A percentile compares a stretch with the other conserved stretches of the same genome.
phyloP scores from a whole-genome alignment of 2,888 invertebrate genomes.

The Hyppa rectilinea region DNA sequence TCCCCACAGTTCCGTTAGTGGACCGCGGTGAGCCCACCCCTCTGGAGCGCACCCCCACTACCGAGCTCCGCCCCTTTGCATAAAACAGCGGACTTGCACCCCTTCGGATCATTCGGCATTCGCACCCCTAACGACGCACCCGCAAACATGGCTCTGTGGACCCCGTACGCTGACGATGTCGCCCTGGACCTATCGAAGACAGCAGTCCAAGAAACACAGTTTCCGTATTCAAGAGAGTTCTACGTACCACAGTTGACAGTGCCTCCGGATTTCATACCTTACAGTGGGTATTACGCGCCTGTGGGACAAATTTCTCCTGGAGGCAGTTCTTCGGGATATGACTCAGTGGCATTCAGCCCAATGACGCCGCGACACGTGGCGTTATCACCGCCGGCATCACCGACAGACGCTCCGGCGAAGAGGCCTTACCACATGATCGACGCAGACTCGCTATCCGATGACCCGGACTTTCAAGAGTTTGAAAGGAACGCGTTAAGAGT shows the following conservation, averaged over 20 bases:
- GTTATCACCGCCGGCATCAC: conserved; percentile 71
- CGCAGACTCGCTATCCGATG: conserved; percentile 77
- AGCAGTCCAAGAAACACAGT: conserved; percentile 52
- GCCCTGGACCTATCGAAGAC: conserved; percentile 78
- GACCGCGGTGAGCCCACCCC: conserved; percentile 52
- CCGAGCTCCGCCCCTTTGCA: conserved; percentile 59
- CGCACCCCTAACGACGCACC: conserved; percentile 54
- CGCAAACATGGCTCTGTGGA: conserved; percentile 81
- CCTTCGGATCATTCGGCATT: conserved; percentile 60
- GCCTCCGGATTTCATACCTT: conserved; percentile 35
- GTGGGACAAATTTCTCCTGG: conserved; percentile 70
- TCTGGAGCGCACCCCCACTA: not conserved
- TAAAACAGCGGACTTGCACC: conserved; percentile 65
- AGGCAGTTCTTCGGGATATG: conserved; percentile 69
- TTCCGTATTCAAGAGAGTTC: conserved; percentile 21
- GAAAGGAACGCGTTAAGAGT: conserved; percentile 92
- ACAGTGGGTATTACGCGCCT: conserved; percentile 58
- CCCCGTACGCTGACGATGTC: conserved; percentile 80
- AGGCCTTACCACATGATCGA: conserved; percentile 64
- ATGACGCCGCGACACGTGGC: conserved; percentile 51
- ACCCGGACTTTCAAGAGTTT: conserved; percentile 92
- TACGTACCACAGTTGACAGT: conserved; percentile 30
- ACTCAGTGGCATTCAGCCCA: conserved; percentile 49
- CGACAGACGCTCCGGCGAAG: conserved; percentile 48
- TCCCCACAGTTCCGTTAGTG: conserved; percentile 59